Conservation (phyloP, 2,888 invertebrate genomes). For the Pheosia gnoma region DNA sequence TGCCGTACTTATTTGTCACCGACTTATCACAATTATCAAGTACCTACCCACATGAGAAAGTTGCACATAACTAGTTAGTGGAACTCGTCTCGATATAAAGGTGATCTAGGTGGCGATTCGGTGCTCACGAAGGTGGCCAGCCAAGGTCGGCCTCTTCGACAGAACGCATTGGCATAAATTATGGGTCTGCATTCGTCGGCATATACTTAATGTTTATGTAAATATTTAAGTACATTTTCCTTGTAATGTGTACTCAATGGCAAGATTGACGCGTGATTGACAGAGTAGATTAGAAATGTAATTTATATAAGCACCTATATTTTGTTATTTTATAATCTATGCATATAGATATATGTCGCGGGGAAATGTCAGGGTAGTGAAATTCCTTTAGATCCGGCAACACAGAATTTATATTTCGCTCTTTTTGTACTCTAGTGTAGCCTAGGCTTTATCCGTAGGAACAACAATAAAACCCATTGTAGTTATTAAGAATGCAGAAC, state of each 20-base stretch:
- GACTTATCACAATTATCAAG: not conserved
- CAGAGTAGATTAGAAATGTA: too few relatives aligned
- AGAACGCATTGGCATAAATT: slow-evolving; percentile 32
- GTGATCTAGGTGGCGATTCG: slow-evolving; percentile 24
- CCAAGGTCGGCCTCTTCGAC: slow-evolving; percentile 37
- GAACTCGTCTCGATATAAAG: slow-evolving; percentile 21
- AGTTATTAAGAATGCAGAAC: slow-evolving; percentile 13
- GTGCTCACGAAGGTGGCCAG: slow-evolving; percentile 17
- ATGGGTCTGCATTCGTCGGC: slow-evolving; percentile 17
- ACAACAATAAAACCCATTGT: not conserved
- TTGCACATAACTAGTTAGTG: slow-evolving; percentile 12
- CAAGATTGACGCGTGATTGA: not conserved
- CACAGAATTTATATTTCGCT: not conserved
- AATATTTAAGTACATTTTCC: slow-evolving; percentile 22
- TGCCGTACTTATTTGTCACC: not conserved
- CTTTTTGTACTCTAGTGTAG: too few relatives aligned
- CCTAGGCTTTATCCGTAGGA: not conserved
- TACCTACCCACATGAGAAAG: slow-evolving; percentile 7
- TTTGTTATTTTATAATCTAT: too few relatives aligned
- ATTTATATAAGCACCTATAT: too few relatives aligned
- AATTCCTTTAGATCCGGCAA: too few relatives aligned
- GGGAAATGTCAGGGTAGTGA: too few relatives aligned
- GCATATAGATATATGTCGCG: too few relatives aligned
- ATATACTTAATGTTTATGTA: slow-evolving; percentile 8
- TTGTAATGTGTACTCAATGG: slow-evolving; percentile 18